These are phyloP conservation scores for Ceriagrion tenellum DNA, from an alignment of 2,888 invertebrate species.

Conservation along the genomic window DNA sequence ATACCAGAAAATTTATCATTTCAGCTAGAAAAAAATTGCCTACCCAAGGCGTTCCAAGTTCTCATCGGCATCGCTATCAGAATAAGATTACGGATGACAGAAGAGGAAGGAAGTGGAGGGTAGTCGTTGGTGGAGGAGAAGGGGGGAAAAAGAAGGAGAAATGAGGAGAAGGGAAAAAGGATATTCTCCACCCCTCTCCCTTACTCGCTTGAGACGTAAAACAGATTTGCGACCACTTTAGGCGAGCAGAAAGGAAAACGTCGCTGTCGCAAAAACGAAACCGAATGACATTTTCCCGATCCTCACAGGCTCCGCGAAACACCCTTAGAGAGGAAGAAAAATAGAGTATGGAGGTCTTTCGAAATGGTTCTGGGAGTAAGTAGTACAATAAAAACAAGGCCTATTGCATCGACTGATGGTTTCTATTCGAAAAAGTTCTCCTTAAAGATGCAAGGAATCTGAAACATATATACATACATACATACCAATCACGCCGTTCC, in stretches of 20 bases:
- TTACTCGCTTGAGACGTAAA: not conserved
- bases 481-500: too few species aligned
- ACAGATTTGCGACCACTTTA: constrained; percentile 16
- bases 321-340: not conserved
- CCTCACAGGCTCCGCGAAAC: not conserved
- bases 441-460: too few species aligned
- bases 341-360: not conserved
- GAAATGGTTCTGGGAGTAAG: too few species aligned
- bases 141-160: not conserved
- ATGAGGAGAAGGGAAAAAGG: not conserved
- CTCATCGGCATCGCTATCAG: not conserved
- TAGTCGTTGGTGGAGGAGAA: not conserved
- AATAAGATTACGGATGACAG: constrained; percentile 3
- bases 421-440: too few species aligned
- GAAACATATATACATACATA: too few species aligned
- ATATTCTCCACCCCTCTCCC: too few species aligned
- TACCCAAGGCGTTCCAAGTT: not conserved
- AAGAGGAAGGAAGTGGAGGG: not conserved
- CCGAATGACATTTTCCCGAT: not conserved
- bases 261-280: not conserved
- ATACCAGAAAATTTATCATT: too few species aligned
- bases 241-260: not conserved
- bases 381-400: too few species aligned
- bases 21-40: not conserved
- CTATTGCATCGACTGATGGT: too few species aligned